Conservation (phyloP, 2,113 vertebrate genomes). For the Saimiri boliviensis region DNA sequence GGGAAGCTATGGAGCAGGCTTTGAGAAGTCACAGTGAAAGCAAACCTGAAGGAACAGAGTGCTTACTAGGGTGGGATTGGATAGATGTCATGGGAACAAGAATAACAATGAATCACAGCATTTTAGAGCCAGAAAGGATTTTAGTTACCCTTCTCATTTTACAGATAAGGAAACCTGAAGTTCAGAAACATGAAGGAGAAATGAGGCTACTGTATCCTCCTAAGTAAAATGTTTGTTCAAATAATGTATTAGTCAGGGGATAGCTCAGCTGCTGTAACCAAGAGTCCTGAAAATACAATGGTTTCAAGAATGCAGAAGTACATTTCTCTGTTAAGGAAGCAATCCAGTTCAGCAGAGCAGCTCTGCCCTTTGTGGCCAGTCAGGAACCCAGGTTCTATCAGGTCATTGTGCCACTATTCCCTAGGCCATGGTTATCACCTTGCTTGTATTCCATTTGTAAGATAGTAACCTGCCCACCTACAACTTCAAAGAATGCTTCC, state of each 20-base stretch:
- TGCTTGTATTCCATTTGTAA: background rate
- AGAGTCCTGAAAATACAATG: background rate
- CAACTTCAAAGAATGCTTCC: background rate
- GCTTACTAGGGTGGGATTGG: no score
- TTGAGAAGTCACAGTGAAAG: background rate
- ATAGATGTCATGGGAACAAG: background rate
- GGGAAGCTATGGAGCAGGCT: background rate
- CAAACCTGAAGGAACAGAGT: background rate
- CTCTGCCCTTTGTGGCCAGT: background rate
- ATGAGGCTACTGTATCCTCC: background rate
- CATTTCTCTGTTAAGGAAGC: background rate
- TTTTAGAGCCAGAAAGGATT: background rate
- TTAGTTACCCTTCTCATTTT: slow-evolving; percentile 30
- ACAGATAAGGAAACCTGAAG: background rate
- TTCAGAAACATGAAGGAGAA: background rate
- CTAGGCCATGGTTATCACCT: background rate
- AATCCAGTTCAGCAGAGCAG: background rate
- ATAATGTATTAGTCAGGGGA: background rate
- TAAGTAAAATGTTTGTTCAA: background rate
- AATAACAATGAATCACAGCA: background rate
- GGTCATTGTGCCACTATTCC: background rate
- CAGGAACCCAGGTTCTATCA: background rate
- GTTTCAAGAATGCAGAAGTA: background rate
- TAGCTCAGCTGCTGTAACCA: background rate
- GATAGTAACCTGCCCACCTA: background rate